Percentiles rank a stretch among this genome's conserved stretches.
Conservation (phyloP, 1,140 invertebrate species). For the Pseudomyrmex pallidus region DNA sequence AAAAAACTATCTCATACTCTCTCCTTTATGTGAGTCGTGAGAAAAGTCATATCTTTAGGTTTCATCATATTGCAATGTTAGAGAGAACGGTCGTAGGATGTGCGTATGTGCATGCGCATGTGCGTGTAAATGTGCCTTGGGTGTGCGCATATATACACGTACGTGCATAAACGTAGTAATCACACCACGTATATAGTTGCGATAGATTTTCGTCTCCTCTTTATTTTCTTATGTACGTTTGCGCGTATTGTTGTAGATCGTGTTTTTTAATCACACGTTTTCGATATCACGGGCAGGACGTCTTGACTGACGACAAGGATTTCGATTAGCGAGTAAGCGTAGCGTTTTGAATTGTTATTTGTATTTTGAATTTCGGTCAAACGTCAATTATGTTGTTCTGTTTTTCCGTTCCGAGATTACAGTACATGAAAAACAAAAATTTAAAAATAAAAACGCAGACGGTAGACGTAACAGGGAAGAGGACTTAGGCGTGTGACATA, state of each 20-base stretch:
- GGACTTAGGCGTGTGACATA: constrained; percentile 36
- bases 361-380: neutral
- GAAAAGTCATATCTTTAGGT: constrained; percentile 79
- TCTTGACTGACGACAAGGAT: constrained; percentile 65
- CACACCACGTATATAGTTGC: constrained; percentile 24
- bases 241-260: constrained; percentile 19
- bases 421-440: neutral
- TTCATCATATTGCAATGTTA: constrained; percentile 65
- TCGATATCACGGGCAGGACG: constrained; percentile 56
- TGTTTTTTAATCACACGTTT: constrained; percentile 58
- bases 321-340: neutral
- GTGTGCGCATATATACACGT: neutral
- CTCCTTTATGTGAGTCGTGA: constrained; percentile 46
- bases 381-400: neutral
- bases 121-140: neutral
- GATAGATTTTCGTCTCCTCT: constrained; percentile 25
- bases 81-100: neutral
- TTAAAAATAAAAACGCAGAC: neutral
- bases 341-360: neutral
- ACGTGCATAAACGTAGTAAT: constrained; percentile 40
- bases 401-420: neutral
- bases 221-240: neutral
- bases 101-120: neutral
- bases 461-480: too few species aligned
- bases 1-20: constrained; percentile 23